A percentile compares a stretch with the other conserved stretches of the same genome.
Conservation (phyloP, 2,888 invertebrate genomes). For the Mamestra brassicae region DNA sequence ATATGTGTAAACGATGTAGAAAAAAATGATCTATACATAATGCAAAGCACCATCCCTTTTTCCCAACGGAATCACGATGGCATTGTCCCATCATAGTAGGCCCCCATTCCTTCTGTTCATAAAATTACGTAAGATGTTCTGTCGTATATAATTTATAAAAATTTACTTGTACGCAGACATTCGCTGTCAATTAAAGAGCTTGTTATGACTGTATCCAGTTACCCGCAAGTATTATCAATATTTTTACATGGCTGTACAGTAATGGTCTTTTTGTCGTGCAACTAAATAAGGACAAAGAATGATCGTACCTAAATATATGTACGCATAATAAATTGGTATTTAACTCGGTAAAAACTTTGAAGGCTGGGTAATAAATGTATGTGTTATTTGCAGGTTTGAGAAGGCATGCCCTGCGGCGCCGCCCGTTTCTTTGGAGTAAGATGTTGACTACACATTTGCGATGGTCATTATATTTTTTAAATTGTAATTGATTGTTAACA, state of each 20-base stretch:
- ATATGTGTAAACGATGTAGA: too few species aligned
- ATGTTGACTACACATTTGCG: constrained; percentile 35
- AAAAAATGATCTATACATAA: too few species aligned
- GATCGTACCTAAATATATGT: constrained; percentile 49
- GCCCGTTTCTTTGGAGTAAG: constrained; percentile 45
- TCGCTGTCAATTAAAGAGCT: constrained; percentile 56
- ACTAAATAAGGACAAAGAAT: constrained; percentile 52
- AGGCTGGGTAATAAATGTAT: constrained; percentile 36
- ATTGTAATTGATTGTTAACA: constrained; percentile 54
- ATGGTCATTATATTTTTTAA: constrained; percentile 39
- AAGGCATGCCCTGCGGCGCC: constrained; percentile 37
- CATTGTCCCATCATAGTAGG: background rate
- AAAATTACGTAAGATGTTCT: constrained; percentile 10
- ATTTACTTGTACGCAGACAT: constrained; percentile 12
- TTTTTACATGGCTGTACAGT: constrained; percentile 39
- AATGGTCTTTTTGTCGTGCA: constrained; percentile 31
- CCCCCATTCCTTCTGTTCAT: background rate
- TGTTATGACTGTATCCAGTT: constrained; percentile 42
- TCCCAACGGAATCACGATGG: background rate
- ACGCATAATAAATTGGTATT: constrained; percentile 58
- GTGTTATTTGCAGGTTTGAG: constrained; percentile 42
- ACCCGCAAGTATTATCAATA: constrained; percentile 41
- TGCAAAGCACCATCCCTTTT: background rate
- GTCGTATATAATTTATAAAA: constrained; percentile 31
- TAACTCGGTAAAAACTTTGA: constrained; percentile 54